A percentile compares a stretch with the other conserved stretches of the same genome.
phyloP scores from a whole-genome alignment of 2,888 invertebrate genomes.

The Hirtodrosophila duncani region DNA sequence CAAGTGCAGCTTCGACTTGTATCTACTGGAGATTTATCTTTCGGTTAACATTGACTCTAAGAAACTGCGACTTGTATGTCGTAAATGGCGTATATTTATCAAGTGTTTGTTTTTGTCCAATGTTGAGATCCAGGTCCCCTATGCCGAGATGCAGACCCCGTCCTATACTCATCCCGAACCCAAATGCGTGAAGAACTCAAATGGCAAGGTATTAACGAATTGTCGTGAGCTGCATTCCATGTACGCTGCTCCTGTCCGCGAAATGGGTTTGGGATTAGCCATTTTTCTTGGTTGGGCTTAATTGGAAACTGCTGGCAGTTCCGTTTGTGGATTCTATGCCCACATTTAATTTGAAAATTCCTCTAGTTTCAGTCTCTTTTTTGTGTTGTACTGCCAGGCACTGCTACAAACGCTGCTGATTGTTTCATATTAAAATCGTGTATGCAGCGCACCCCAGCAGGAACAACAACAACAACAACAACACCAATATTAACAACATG shows the following conservation, averaged over 20 bases:
- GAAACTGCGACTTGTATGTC: slow-evolving; percentile 58
- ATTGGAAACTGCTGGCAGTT: slow-evolving; percentile 76
- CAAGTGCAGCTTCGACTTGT: slow-evolving; percentile 10
- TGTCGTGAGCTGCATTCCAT: slow-evolving; percentile 55
- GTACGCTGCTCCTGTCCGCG: slow-evolving; percentile 37
- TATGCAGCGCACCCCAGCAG: slow-evolving; percentile 51
- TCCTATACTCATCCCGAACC: slow-evolving; percentile 26
- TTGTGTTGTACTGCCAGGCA: slow-evolving; percentile 31
- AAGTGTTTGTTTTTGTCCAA: slow-evolving; percentile 58
- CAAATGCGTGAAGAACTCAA: slow-evolving; percentile 74
- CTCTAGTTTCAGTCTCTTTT: slow-evolving; percentile 37
- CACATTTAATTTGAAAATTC: slow-evolving; percentile 64
- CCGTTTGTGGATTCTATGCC: slow-evolving; percentile 46
- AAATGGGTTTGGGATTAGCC: slow-evolving; percentile 26
- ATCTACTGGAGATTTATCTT: slow-evolving; percentile 62
- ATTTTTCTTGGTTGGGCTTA: slow-evolving; percentile 74
- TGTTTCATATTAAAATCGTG: slow-evolving; percentile 63
- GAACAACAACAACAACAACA: slow-evolving; percentile 28
- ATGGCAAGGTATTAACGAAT: slow-evolving; percentile 74
- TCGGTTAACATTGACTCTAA: slow-evolving; percentile 41
- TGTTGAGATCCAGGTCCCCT: neutral
- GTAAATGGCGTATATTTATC: slow-evolving; percentile 66
- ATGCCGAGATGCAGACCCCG: neutral
- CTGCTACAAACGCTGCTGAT: slow-evolving; percentile 68
- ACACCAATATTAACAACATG: slow-evolving; percentile 48